These are phyloP conservation scores for Salarias fasciatus DNA, from an alignment of 2,797 vertebrate species.

Conservation along the genomic window DNA sequence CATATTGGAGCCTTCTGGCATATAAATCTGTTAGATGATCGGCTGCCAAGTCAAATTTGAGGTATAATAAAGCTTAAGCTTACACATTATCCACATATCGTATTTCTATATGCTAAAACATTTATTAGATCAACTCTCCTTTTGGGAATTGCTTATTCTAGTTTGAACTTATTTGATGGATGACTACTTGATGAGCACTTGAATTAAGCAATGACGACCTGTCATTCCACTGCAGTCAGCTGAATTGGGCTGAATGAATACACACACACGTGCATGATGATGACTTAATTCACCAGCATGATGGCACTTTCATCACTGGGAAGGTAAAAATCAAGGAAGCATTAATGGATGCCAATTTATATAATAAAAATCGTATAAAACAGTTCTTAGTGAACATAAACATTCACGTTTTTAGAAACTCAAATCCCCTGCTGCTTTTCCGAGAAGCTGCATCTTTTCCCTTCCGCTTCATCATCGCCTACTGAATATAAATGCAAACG, in stretches of 20 bases:
- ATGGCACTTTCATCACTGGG: too few relatives aligned
- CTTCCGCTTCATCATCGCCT: constrained; percentile 41
- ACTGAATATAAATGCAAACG: constrained; percentile 63
- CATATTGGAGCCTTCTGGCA: too few relatives aligned
- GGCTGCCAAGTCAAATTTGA: too few relatives aligned
- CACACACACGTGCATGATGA: constrained; percentile 1
- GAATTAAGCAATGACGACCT: constrained; percentile 44
- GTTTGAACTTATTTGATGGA: constrained; percentile 30
- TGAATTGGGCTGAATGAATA: constrained; percentile 43
- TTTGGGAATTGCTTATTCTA: too few relatives aligned
- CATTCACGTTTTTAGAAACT: not conserved
- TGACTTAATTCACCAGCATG: too few relatives aligned
- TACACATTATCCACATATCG: too few relatives aligned
- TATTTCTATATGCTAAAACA: too few relatives aligned
- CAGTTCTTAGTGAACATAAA: not conserved
- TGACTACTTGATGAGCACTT: constrained; percentile 33
- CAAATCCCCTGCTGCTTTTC: constrained; percentile 17
- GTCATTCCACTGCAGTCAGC: constrained; percentile 42
- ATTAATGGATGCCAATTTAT: constrained; percentile 3
- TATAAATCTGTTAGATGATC: too few relatives aligned
- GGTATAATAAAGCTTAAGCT: too few relatives aligned
- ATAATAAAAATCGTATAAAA: not conserved
- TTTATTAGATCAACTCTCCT: too few relatives aligned
- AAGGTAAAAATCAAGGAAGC: constrained; percentile 1
- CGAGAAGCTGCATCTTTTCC: constrained; percentile 38